Evolutionary conservation across 2,113 vertebrate genomes (phyloP).

Genomic region (Sebastes fasciatus): DNA sequence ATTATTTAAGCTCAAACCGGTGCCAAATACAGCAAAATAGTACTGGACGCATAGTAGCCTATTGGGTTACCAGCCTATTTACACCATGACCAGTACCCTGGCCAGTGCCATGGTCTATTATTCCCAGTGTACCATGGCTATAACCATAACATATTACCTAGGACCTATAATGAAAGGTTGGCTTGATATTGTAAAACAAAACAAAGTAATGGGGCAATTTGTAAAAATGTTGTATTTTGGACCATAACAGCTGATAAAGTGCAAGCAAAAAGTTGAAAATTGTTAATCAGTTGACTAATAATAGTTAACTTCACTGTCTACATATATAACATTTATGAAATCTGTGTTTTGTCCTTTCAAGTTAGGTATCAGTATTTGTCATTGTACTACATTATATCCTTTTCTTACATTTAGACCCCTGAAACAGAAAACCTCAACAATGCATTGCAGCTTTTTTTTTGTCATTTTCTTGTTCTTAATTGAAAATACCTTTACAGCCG

Average conservation of each 20-base stretch:
- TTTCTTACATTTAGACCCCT: conserved; percentile 16
- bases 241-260: neutral
- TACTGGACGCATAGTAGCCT: neutral
- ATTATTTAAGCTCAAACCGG: neutral
- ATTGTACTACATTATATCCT: neutral
- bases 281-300: neutral
- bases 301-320: neutral
- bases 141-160: neutral
- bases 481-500: conserved; percentile 71
- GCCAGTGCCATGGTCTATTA: neutral
- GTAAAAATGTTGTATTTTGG: neutral
- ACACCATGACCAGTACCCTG: neutral
- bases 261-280: neutral
- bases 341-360: neutral
- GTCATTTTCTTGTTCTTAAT: conserved; percentile 52
- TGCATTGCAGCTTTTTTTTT: conserved; percentile 36
- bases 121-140: neutral
- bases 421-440: conserved; percentile 44
- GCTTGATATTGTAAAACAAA: neutral
- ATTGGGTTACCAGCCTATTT: neutral
- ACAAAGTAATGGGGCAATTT: neutral
- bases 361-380: neutral
- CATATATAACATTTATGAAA: neutral
- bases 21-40: no score
- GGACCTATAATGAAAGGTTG: neutral